Evolutionary conservation across 1,140 invertebrate genomes (phyloP).

Genomic region (Cataglyphis hispanica): DNA sequence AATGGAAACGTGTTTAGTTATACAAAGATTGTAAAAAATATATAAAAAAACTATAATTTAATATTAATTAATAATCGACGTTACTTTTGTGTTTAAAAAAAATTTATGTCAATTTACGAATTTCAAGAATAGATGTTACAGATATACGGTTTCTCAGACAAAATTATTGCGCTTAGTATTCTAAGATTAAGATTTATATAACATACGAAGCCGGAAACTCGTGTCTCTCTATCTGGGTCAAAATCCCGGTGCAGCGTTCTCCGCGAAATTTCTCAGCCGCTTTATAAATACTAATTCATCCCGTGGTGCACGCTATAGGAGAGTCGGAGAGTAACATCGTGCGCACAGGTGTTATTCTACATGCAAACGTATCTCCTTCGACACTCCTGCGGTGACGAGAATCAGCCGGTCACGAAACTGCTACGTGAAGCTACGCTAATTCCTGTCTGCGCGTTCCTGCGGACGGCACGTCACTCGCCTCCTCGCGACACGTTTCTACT

Average conservation of each 20-base stretch:
- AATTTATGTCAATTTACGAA: not conserved
- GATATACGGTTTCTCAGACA: too few species aligned
- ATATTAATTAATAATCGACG: not conserved
- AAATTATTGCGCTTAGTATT: too few species aligned
- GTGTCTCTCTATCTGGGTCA: not conserved
- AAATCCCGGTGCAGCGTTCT: slow-evolving; percentile 28
- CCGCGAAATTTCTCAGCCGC: slow-evolving; percentile 37
- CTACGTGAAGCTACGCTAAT: slow-evolving; percentile 68
- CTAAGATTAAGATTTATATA: not conserved
- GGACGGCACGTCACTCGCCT: slow-evolving; percentile 62
- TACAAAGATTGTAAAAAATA: not conserved
- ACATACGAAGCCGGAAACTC: not conserved
- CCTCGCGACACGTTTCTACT: slow-evolving; percentile 37
- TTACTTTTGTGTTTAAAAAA: not conserved
- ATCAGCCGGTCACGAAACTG: slow-evolving; percentile 70
- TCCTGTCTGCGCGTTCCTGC: slow-evolving; percentile 50
- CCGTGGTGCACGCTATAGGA: not conserved
- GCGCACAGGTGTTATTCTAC: slow-evolving; percentile 11
- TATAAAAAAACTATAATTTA: not conserved
- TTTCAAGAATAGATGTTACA: not conserved
- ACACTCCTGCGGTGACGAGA: slow-evolving; percentile 55
- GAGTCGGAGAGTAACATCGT: not conserved
- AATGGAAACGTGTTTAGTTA: not conserved
- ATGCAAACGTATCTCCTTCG: slow-evolving; percentile 35
- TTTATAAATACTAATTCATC: slow-evolving; percentile 57